phyloP scores from a whole-genome alignment of 2,797 vertebrate genomes.

The Aeoliscus strigatus region DNA sequence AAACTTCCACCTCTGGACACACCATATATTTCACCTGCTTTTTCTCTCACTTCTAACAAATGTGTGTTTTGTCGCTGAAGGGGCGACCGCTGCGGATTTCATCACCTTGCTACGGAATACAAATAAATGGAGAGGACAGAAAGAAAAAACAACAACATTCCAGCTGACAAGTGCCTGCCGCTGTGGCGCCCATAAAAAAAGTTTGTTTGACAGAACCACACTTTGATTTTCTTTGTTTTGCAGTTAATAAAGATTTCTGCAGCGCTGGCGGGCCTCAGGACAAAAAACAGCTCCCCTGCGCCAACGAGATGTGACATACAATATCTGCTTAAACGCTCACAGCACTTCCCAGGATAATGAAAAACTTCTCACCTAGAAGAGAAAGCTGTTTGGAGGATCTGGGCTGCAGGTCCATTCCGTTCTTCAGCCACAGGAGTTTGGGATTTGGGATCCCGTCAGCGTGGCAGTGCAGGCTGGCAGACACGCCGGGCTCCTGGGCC shows the following conservation, averaged over 20 bases:
- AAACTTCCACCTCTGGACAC: slow-evolving; percentile 6
- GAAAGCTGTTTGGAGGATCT: slow-evolving; percentile 85
- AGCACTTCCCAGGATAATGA: slow-evolving; percentile 8
- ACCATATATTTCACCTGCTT: slow-evolving; percentile 22
- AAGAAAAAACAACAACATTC: no score
- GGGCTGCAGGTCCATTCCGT: slow-evolving; percentile 84
- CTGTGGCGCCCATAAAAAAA: slow-evolving; percentile 5
- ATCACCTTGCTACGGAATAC: slow-evolving; percentile 4
- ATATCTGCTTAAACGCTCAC: slow-evolving; percentile 6
- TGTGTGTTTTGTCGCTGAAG: slow-evolving; percentile 14
- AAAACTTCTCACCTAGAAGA: slow-evolving; percentile 80
- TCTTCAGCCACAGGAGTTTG: slow-evolving; percentile 92
- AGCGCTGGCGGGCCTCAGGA: no score
- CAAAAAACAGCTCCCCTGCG: slow-evolving; percentile 10
- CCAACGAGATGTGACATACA: neutral
- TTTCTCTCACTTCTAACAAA: slow-evolving; percentile 12
- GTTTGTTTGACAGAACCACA: neutral
- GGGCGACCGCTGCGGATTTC: slow-evolving; percentile 7
- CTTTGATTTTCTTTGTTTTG: slow-evolving; percentile 3
- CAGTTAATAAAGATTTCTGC: no score
- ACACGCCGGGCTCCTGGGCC: slow-evolving; percentile 91
- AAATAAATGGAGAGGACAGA: slow-evolving; percentile 11
- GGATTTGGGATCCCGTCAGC: slow-evolving; percentile 93
- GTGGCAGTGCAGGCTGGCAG: slow-evolving; percentile 87
- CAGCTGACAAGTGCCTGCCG: no score